Conservation (phyloP, 2,113 vertebrate genomes). For the Pleuronectes platessa region DNA sequence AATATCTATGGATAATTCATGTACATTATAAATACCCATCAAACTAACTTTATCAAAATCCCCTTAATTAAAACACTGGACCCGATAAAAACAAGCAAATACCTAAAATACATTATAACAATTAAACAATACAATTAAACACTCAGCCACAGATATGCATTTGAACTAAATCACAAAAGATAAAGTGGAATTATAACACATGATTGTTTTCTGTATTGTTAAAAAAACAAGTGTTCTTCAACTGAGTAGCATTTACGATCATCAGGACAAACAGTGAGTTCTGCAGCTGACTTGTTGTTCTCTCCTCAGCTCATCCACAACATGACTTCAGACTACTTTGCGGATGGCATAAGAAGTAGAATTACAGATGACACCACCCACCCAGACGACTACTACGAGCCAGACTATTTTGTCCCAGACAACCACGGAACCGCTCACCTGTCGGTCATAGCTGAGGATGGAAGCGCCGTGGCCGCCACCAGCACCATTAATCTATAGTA, state of each 20-base stretch:
- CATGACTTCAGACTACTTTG: conserved; percentile 93
- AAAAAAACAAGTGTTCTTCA: background rate
- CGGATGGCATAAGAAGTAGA: conserved; percentile 85
- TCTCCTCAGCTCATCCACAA: conserved; percentile 89
- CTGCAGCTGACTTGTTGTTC: conserved; percentile 37
- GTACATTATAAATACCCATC: background rate
- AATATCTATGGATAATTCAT: background rate
- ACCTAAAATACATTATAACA: no score
- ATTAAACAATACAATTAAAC: background rate
- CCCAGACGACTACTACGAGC: conserved; percentile 88
- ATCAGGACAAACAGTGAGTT: background rate
- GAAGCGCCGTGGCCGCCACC: conserved; percentile 94
- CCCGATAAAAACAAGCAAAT: no score
- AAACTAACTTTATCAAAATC: no score
- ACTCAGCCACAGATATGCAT: background rate
- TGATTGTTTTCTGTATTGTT: background rate
- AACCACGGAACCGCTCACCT: conserved; percentile 92
- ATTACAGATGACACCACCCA: conserved; percentile 92
- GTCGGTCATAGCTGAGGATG: conserved; percentile 92
- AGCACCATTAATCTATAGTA: conserved; percentile 98
- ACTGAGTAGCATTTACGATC: background rate
- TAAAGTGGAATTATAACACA: no score
- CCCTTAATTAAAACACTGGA: no score
- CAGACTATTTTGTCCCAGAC: conserved; percentile 86
- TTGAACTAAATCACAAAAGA: no score